Percentiles rank a stretch among this genome's conserved stretches.
These are phyloP conservation scores for Pogonocherus hispidulus DNA, from an alignment of 2,888 invertebrate genomes.

Conservation along the genomic window DNA sequence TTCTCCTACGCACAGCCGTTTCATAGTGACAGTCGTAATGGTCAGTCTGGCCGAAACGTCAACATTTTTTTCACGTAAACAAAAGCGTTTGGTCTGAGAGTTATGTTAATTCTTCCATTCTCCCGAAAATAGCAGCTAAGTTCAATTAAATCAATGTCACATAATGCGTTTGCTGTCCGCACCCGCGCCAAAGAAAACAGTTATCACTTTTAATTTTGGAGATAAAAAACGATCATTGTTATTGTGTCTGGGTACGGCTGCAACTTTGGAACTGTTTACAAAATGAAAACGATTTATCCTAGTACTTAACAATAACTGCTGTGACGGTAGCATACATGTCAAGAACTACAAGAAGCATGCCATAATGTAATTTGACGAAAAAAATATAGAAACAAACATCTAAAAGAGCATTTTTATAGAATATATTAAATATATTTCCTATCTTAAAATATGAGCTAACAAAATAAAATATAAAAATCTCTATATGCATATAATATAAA, in stretches of 20 bases:
- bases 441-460: too few species aligned
- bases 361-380: too few species aligned
- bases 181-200: slow-evolving; percentile 43
- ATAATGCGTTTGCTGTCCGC: slow-evolving; percentile 26
- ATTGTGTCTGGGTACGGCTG: slow-evolving; percentile 29
- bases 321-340: too few species aligned
- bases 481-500: too few species aligned
- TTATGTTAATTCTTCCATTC: slow-evolving; percentile 19
- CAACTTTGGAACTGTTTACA: too few species aligned
- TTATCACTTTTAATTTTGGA: slow-evolving; percentile 30
- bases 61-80: slow-evolving; percentile 22
- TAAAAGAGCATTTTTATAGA: too few species aligned
- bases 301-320: too few species aligned
- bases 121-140: slow-evolving; percentile 10
- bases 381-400: too few species aligned
- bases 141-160: slow-evolving; percentile 14
- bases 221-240: slow-evolving; percentile 37
- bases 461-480: too few species aligned
- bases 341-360: too few species aligned
- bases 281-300: too few species aligned
- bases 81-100: slow-evolving; percentile 21
- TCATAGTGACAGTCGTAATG: slow-evolving; percentile 23
- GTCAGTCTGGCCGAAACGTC: slow-evolving; percentile 18
- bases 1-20: slow-evolving; percentile 39
- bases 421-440: too few species aligned